phyloP scores from a whole-genome alignment of 2,113 vertebrate species.

The Progne subis region DNA sequence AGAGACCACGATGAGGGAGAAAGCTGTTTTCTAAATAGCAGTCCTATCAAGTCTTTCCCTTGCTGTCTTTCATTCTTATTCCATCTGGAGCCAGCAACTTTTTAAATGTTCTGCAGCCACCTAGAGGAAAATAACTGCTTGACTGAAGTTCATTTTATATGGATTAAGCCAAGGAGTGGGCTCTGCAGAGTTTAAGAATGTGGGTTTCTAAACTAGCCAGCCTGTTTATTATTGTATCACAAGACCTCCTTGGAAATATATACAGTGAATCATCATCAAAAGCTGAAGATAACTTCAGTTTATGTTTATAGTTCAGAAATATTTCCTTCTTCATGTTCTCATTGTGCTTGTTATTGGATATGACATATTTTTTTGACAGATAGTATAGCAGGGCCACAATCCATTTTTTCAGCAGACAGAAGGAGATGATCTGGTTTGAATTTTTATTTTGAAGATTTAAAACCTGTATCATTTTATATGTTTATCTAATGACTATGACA shows the following conservation, averaged over 20 bases:
- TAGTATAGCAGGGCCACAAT: background rate
- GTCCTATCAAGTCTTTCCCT: background rate
- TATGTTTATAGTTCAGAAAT: constrained; percentile 34
- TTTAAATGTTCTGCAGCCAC: constrained; percentile 54
- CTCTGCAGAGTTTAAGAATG: constrained; percentile 30
- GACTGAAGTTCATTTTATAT: background rate
- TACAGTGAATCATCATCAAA: constrained; percentile 64
- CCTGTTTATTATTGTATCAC: constrained; percentile 64
- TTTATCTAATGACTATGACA: background rate
- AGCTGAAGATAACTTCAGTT: constrained; percentile 55
- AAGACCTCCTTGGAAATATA: constrained; percentile 61
- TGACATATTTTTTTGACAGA: constrained; percentile 26
- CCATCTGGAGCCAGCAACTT: background rate
- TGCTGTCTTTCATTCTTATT: background rate
- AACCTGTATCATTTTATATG: background rate
- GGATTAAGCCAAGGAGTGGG: background rate
- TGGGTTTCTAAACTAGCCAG: constrained; percentile 27
- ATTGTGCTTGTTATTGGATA: constrained; percentile 30
- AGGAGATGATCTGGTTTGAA: constrained; percentile 6
- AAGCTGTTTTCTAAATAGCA: background rate
- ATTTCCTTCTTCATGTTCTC: constrained; percentile 6
- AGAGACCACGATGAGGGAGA: background rate
- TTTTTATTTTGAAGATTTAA: background rate
- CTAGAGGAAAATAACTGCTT: constrained; percentile 48
- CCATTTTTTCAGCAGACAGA: background rate